phyloP scores from a whole-genome alignment of 30 jellyfish, hydroid and myxozoan genomes.

The Calvadosia cruxmelitensis region DNA sequence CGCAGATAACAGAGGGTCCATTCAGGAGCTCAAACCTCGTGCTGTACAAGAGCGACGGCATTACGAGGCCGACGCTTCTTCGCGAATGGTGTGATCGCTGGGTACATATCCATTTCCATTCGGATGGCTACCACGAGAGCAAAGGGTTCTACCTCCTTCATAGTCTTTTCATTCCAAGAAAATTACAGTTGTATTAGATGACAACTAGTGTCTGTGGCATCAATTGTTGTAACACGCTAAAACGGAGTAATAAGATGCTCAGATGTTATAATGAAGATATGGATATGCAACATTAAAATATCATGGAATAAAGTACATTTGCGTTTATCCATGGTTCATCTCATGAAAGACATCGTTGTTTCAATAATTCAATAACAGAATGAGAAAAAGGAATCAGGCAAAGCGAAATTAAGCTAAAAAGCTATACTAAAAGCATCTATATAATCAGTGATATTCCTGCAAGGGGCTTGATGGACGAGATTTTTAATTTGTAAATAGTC shows the following conservation, averaged over 20 bases:
- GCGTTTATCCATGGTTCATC: too few species aligned
- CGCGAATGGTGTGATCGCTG: constrained; percentile 83
- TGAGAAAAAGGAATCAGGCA: too few species aligned
- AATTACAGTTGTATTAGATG: not conserved
- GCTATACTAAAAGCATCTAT: too few species aligned
- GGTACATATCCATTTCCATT: constrained; percentile 78
- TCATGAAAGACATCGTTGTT: too few species aligned
- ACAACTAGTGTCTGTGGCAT: not conserved
- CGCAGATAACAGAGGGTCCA: constrained; percentile 72
- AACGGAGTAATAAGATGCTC: not conserved
- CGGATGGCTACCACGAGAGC: constrained; percentile 25
- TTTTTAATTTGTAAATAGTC: too few species aligned
- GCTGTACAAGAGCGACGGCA: constrained; percentile 24
- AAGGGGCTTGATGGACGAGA: too few species aligned
- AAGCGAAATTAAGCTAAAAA: too few species aligned
- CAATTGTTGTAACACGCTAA: not conserved
- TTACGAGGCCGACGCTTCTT: constrained; percentile 34
- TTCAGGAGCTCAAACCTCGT: constrained; percentile 29
- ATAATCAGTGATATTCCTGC: too few species aligned
- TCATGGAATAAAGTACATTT: not conserved
- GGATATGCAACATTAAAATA: not conserved
- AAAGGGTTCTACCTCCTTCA: constrained; percentile 55
- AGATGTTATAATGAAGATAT: not conserved
- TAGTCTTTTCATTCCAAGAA: constrained; percentile 19
- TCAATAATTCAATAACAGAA: too few species aligned